Conservation (phyloP, 2,113 vertebrate species). For the Sceloporus tristichus region DNA sequence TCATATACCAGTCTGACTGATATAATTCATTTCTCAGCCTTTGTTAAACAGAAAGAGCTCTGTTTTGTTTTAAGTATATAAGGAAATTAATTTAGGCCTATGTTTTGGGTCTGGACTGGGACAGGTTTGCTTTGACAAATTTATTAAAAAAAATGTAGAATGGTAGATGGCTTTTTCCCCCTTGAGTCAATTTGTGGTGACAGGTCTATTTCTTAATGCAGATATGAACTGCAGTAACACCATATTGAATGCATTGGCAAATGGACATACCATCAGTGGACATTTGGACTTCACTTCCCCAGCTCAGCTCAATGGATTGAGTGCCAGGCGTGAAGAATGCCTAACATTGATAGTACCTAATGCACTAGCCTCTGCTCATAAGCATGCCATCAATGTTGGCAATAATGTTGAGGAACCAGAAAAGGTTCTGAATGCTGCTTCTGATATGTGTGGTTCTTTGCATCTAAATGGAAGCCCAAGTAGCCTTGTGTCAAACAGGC, state of each 20-base stretch:
- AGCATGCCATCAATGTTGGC: constrained; percentile 53
- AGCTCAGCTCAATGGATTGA: constrained; percentile 71
- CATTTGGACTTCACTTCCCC: constrained; percentile 75
- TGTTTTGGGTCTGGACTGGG: constrained; percentile 10
- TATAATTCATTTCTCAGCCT: neutral
- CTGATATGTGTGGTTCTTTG: constrained; percentile 90
- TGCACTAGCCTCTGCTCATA: constrained; percentile 45
- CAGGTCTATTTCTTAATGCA: constrained; percentile 86
- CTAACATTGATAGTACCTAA: constrained; percentile 56
- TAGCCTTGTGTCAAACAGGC: constrained; percentile 81
- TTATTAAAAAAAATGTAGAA: constrained; percentile 24
- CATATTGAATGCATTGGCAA: constrained; percentile 79
- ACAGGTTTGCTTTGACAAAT: constrained; percentile 21
- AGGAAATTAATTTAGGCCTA: neutral
- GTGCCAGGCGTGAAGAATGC: constrained; percentile 66
- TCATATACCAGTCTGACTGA: constrained; percentile 30
- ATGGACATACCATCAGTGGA: constrained; percentile 81
- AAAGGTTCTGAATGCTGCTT: constrained; percentile 48
- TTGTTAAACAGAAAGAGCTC: neutral
- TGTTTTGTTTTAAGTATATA: constrained; percentile 17
- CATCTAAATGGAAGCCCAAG: constrained; percentile 87
- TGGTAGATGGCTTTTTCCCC: constrained; percentile 49
- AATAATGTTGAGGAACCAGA: constrained; percentile 66
- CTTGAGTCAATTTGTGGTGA: constrained; percentile 78
- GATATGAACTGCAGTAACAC: constrained; percentile 84